Evolutionary conservation across 2,888 invertebrate genomes (phyloP), one percentile per base, ranked within the genome.

Genomic region (Reticulitermes lucifugus): DNA sequence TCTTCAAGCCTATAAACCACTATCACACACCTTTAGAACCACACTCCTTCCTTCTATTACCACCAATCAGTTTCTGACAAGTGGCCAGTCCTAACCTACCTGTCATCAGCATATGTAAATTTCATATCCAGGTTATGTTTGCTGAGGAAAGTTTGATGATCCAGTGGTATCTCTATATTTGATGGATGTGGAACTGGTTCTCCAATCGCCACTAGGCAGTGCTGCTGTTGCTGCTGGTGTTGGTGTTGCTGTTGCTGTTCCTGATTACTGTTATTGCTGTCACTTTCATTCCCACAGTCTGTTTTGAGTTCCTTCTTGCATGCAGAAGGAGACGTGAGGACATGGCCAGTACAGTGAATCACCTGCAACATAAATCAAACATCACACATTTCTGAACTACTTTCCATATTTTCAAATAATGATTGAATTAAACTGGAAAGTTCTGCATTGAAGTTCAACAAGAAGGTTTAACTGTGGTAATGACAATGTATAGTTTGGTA

Each of bases 61-160:
- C 2, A 46, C 12, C 46, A 46, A 46, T 12, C 12, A 46, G 46
- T 12, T 46, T 46, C 46, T 55, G 5, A 55, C 55, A 18, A 55
- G 18, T 18, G 55, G 5, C 55, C 55, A 55, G 18, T 55, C 18
- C 18, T 55, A 18, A 55, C 95, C 94, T 91, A 98, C 98, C 96
- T 96, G 88, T 98, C 98, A 91, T 98, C 98, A 86, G 96, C 97
- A 90, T 97, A 97, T 41, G 97, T 97, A 90, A 98, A 98, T 90
- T 96, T 98, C 98, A 98, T 98, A 90, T 98, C 97, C 89, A 98
- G 93, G 89, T 94, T 95, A 90, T 98, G 98, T 90, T 97, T 96
- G 29, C 97, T 97, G 86, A 98, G 92, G 92, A 98, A 98, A 0
- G 98, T 98, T 89, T 96, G 95, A 88, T 94, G 94, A 88, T 97